Evolutionary conservation across 35 echinoderm and acorn worm genomes (phyloP), one percentile per base, ranked within the genome.

Genomic region (Heliocidaris erythrogramma): DNA sequence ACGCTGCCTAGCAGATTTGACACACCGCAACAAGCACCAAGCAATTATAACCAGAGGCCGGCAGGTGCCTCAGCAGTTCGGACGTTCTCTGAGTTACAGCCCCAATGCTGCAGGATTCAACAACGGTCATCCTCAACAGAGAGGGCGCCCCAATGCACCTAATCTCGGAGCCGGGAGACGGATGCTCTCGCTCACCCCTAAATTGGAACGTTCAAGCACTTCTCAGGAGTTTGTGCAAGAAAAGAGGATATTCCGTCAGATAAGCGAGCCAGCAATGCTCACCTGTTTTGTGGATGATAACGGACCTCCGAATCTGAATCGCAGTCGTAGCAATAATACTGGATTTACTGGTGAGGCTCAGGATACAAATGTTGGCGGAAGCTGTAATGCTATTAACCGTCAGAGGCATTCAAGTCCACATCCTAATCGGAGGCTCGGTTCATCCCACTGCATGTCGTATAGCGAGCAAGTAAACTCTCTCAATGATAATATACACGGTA

Each of bases 1-100:
- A 17, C 65, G 88, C 30, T 95, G 94, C 94, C 59, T 95, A 21
- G 94, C 94, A 48, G 94, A 95, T 88, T 65, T 91, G n/a, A 65
- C 94, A 9, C 48, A 91, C 30, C 65, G 87, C 49, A 95, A 90
- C 49, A 52, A 90, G 27, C 94, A 95, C 32, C 90, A 95, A 13
- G 31, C 86, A 31, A 86, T 87, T 50, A 13, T 95, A 27, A 48
- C 48, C 30, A 50, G 49, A 9, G 94, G 91, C 29, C 47, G 49
- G 17, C 91, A 92, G 91, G 17, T 30, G 49, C n/a, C 91, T 30
- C 91, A 92, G 29, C 47, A 48, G 91, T 92, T 56, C 30, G 49
- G 91, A 30, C 91, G 91, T 5, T 92, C 91, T 2, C 49, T 52
- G 12, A 92, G 91, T 59, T 92, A 92, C 91, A 92, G n/a, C 91